Conservation (phyloP, 2,797 vertebrate species). For the Dermochelys coriacea region DNA sequence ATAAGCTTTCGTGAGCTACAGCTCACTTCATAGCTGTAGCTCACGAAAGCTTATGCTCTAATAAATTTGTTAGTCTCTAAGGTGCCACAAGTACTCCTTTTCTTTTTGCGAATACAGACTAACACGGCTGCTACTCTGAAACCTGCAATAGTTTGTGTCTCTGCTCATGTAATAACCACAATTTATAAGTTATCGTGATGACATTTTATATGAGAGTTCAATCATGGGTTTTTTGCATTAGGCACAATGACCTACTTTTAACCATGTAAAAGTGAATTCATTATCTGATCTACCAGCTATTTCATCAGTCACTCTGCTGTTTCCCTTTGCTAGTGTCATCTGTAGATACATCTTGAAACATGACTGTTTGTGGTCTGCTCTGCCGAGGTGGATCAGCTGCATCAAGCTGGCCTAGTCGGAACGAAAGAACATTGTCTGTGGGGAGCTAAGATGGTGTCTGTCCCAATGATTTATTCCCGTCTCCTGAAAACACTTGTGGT, state of each 20-base stretch:
- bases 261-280: not conserved
- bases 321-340: not conserved
- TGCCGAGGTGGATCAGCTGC: not conserved
- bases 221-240: not conserved
- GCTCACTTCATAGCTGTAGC: no score
- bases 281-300: not conserved
- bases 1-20: no score
- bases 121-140: no score
- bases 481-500: not conserved
- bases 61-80: no score
- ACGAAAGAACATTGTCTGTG: not conserved
- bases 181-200: not conserved
- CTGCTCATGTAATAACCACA: not conserved
- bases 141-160: not conserved
- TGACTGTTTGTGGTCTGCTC: not conserved
- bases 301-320: not conserved
- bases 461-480: not conserved
- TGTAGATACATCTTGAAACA: not conserved
- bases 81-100: no score
- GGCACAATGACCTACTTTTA: not conserved
- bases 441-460: not conserved
- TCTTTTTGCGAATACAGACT: no score
- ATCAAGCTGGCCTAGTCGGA: not conserved
- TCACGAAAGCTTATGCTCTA: no score
- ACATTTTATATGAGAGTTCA: not conserved